Evolutionary conservation across 2,888 invertebrate genomes (phyloP), one percentile per base, ranked within the genome.

Genomic region (Rhodophaea formosa): DNA sequence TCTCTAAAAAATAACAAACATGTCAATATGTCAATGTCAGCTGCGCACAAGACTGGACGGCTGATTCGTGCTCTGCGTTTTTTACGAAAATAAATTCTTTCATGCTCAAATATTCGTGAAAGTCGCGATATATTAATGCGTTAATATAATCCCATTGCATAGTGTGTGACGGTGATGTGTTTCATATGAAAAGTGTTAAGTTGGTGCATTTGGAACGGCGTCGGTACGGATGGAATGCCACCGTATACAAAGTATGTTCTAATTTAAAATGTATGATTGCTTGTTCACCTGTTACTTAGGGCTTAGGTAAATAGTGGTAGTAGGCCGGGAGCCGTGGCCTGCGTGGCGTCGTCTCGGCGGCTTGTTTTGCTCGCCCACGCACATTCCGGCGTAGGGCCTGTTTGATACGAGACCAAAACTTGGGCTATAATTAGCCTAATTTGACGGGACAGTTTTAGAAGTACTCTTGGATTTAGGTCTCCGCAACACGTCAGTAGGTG

Each of bases 151-250:
- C 14, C 30, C 49, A 39, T 56, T 42, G 49, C 49, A 57, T 56
- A 52, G 67, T 16, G 73, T 77, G 74, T 74, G 67, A 69, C 45
- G 57, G 53, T 42, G 60, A 49, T 35, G 51, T 56, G 42, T 46
- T 59, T 67, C 67, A 17, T 65, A 70, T 74, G 74, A 74, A 67
- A 70, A 72, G 66, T 64, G 64, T 67, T 46, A 59, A 63, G 57
- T 53, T 71, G 58, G 64, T 72, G 54, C 62, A 67, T 49, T 63
- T 65, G 62, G 73, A 71, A 65, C 71, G 72, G 64, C 58, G 70
- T 62, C 71, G 72, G 64, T 68, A 72, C 79, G 84, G 75, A 84
- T 86, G 86, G 86, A 84, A 83, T 83, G 77, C 75, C 70, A 68
- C 74, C 72, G 70, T 79, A 66, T 75, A 78, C 75, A 77, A 75